Percentiles rank a stretch among this genome's conserved stretches.
phyloP scores from a whole-genome alignment of 2,888 invertebrate genomes.

The Melanostoma scalare region DNA sequence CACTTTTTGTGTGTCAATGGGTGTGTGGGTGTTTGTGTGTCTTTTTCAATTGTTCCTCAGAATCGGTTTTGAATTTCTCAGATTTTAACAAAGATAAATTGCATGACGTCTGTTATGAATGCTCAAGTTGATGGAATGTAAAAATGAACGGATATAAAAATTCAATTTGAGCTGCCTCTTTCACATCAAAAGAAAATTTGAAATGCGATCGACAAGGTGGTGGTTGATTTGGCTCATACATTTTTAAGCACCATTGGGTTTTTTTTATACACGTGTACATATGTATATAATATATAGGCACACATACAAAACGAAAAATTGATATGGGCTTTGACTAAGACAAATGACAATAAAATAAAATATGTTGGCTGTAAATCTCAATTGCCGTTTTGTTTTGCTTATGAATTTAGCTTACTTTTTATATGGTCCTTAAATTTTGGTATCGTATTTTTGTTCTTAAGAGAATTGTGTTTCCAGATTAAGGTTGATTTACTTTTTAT shows the following conservation, averaged over 20 bases:
- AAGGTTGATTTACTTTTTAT: too few relatives aligned
- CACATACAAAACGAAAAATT: too few relatives aligned
- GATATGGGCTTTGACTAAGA: too few relatives aligned
- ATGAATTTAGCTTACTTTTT: too few relatives aligned
- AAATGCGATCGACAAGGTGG: constrained; percentile 62
- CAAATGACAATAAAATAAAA: too few relatives aligned
- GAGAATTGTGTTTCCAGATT: too few relatives aligned
- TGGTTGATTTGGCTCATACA: constrained; percentile 21
- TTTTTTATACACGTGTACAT: too few relatives aligned
- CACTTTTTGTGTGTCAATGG: constrained; percentile 3
- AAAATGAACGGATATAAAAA: constrained; percentile 52
- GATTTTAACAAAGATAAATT: constrained; percentile 72
- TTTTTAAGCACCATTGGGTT: not conserved
- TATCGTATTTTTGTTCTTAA: too few relatives aligned
- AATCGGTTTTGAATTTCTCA: constrained; percentile 34
- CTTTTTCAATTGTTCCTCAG: constrained; percentile 50
- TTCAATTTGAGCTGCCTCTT: constrained; percentile 54
- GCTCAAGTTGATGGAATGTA: constrained; percentile 16
- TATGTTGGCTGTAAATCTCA: too few relatives aligned
- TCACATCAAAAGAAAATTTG: constrained; percentile 55
- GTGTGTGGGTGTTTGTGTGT: constrained; percentile 4
- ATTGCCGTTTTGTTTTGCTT: too few relatives aligned
- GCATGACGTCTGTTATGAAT: constrained; percentile 72
- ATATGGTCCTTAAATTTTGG: too few relatives aligned
- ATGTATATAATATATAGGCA: too few relatives aligned